Evolutionary conservation across 2,797 vertebrate species (phyloP), one percentile per base, ranked within the genome.

Genomic region (Galaxias olidus): DNA sequence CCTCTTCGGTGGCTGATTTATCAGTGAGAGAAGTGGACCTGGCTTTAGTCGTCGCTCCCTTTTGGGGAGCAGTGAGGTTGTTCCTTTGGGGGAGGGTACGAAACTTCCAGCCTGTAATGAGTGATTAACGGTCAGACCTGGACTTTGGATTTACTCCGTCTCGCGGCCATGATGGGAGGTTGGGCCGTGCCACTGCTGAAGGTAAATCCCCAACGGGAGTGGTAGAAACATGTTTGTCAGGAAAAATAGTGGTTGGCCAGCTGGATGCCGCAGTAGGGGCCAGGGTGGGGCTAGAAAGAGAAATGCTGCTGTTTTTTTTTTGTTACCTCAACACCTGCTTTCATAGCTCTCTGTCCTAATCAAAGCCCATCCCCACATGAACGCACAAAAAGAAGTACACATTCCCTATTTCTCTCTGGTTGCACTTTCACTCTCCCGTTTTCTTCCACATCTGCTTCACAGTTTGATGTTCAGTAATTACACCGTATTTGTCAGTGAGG

Each of bases 21-120:
- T 87, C 84, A 84, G 73, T 30, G 47, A 42, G 71, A 66, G 82
- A 83, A 84, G 80, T 75, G 76, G 80, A 72, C 74, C 73, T 76
- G 69, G 76, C 79, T 78, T 76, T 82, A 73, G 72, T 79, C 78
- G 74, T 68, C 59, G 66, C 77, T n/a, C 77, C 82, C 73, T 81
- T 85, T 84, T 81, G 71, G 81, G 66, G 56, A 61, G 76, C 43
- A n/a, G 68, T 45, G 75, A 73, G 80, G 77, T 59, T 54, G 10
- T 65, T 51, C 77, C 65, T 69, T 54, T 18, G 7, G 75, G 74
- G 77, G 82, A 65, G 73, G 80, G n/a, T n/a, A 82, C 87, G 85
- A 86, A 85, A 81, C 84, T 83, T 84, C 81, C 77, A 72, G 80
- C 71, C 75, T 84, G 79, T 86, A 89, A 89, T 88, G 88, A 88